phyloP scores from a whole-genome alignment of 2,113 vertebrate species.

The Brachyhypopomus occidentalis region DNA sequence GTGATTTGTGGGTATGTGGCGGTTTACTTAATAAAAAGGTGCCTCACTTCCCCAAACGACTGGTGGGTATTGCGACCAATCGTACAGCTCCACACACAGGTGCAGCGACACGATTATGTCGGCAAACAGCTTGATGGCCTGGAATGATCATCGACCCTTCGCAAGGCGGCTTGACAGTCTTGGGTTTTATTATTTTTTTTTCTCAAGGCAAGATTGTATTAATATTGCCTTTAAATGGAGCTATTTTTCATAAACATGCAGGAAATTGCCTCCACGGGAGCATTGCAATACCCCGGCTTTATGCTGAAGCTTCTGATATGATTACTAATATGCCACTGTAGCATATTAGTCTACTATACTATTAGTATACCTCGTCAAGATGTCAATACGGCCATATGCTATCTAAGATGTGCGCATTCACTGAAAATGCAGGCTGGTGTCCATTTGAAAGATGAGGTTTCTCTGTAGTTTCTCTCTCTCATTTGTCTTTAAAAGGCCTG shows the following conservation, averaged over 20 bases:
- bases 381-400: not conserved
- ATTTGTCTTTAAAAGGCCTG: constrained; percentile 11
- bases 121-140: too few species aligned
- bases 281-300: not conserved
- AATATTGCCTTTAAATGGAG: not conserved
- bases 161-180: too few species aligned
- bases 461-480: not conserved
- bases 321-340: too few species aligned
- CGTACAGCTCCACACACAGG: not conserved
- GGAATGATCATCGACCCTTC: too few species aligned
- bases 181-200: too few species aligned
- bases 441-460: not conserved
- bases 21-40: constrained; percentile 4
- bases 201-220: too few species aligned
- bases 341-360: too few species aligned
- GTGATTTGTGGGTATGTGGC: not conserved
- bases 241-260: not conserved
- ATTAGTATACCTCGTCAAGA: not conserved
- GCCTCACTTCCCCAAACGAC: not conserved
- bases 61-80: not conserved
- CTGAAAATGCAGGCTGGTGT: constrained; percentile 8
- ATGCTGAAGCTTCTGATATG: not conserved
- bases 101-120: too few species aligned
- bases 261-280: not conserved
- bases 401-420: not conserved